Evolutionary conservation across 2,888 invertebrate genomes (phyloP), one percentile per base, ranked within the genome.

Genomic region (Chaetogeoica ovagalla): DNA sequence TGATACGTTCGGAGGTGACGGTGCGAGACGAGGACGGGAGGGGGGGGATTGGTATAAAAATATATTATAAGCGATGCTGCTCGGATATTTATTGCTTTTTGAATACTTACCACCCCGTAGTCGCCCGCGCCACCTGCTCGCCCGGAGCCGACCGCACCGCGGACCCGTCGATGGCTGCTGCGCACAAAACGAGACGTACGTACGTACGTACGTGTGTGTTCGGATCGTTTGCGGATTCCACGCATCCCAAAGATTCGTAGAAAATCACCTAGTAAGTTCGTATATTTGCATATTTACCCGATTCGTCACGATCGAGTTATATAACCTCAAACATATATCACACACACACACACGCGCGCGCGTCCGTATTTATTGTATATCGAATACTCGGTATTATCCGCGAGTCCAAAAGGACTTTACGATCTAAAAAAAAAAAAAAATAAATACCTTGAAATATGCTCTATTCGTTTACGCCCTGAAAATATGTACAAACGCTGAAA

Each of bases 11-110:
- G 43, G 79, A 63, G 0, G 79, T 8, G 77, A 79, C 71, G 79
- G 79, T 65, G 79, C 79, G 79, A 71, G 79, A 79, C 79, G 77
- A 63, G 48, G n/a, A 30, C n/a, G n/a, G n/a, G n/a, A n/a, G n/a
- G n/a, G n/a, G n/a, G n/a, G 30, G 30, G 30, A 30, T 30, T 30
- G 2, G 30, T 30, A 30, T 30, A 30, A 30, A 30, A 30, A 30
- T 30, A 30, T 30, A 30, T 30, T 30, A 30, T 30, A n/a, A 37
- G 15, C 62, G 30, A 30, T 5, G 11, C 23, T 15, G 43, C 4
- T 59, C 17, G 69, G 62, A 77, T 69, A 77, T 77, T 77, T 77
- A 77, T 77, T 21, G 69, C 77, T 48, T 70, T 77, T 77, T 69
- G 76, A 77, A 69, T 4, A 68, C 30, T 30, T 30, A 30, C 30